phyloP scores from a whole-genome alignment of 2,113 vertebrate genomes.

The Martes martes region DNA sequence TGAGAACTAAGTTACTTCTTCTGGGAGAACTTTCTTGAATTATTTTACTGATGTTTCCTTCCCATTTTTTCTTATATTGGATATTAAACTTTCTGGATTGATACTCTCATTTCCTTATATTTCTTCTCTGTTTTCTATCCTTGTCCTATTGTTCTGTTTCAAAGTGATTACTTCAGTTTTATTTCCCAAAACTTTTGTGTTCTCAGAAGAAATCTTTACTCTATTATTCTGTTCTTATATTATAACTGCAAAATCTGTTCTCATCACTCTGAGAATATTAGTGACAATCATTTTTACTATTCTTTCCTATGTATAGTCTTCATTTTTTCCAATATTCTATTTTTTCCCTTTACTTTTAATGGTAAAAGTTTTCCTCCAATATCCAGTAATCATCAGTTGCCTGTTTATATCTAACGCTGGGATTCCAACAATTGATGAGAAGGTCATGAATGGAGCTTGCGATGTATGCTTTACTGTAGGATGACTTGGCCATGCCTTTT shows the following conservation, averaged over 20 bases:
- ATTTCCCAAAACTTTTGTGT: neutral
- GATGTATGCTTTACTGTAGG: neutral
- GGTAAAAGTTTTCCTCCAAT: neutral
- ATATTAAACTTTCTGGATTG: neutral
- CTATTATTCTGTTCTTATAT: neutral
- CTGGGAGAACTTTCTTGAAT: neutral
- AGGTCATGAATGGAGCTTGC: neutral
- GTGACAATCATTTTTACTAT: neutral
- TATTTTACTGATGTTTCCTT: neutral
- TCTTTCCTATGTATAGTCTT: neutral
- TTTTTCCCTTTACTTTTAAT: neutral
- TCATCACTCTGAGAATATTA: neutral
- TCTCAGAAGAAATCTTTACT: neutral
- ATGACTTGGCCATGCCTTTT: neutral
- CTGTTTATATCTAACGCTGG: neutral
- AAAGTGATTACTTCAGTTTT: neutral
- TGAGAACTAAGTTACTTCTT: neutral
- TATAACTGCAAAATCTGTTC: neutral
- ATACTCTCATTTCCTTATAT: neutral
- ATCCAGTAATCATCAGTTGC: neutral
- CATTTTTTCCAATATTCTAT: neutral
- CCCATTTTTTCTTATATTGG: neutral
- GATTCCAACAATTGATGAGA: neutral
- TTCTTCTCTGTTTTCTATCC: neutral
- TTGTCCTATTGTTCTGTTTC: neutral